These are phyloP conservation scores for Anadara kagoshimensis DNA, from an alignment of 1,140 invertebrate species.

Conservation along the genomic window DNA sequence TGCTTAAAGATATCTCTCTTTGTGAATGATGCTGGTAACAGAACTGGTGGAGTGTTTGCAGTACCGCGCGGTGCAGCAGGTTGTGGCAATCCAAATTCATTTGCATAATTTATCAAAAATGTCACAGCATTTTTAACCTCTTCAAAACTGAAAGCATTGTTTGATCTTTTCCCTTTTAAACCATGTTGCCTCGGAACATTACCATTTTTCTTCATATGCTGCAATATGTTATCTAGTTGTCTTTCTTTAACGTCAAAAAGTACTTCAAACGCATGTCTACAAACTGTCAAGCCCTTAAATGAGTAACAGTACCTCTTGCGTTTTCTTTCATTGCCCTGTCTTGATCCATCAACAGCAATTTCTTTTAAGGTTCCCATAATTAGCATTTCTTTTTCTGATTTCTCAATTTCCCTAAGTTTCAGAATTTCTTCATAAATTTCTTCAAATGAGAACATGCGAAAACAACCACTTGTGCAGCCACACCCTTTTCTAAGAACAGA, in stretches of 20 bases:
- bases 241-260: not conserved
- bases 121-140: not conserved
- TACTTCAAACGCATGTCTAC: not conserved
- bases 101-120: not conserved
- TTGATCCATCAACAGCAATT: not conserved
- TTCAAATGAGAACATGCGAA: no score
- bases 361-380: not conserved
- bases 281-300: not conserved
- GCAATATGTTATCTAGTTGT: not conserved
- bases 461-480: no score
- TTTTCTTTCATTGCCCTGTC: not conserved
- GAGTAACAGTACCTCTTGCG: not conserved
- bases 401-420: not conserved
- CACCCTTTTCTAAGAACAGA: no score
- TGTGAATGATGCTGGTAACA: not conserved
- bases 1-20: not conserved
- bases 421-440: not conserved
- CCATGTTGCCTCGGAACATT: not conserved
- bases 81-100: slow-evolving; percentile 11
- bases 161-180: not conserved
- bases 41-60: not conserved
- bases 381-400: slow-evolving; percentile 4
- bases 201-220: slow-evolving; percentile 9
- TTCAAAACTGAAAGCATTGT: not conserved
- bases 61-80: not conserved